Conservation (phyloP, 2,888 invertebrate genomes). For the Anthophora plumipes region DNA sequence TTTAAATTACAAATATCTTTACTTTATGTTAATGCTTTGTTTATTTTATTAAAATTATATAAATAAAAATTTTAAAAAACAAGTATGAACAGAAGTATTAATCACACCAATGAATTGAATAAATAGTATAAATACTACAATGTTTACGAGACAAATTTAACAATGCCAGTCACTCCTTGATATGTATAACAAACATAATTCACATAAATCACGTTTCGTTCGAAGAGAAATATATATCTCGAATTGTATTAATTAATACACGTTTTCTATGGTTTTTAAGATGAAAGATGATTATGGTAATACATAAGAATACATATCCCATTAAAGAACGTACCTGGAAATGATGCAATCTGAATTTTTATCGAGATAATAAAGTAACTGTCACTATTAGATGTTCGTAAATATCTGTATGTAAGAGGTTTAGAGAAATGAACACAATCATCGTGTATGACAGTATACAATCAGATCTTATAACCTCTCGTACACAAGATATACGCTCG, state of each 20-base stretch:
- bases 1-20: not conserved
- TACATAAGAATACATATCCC: not conserved
- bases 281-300: not conserved
- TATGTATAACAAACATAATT: slow-evolving; percentile 9
- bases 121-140: not conserved
- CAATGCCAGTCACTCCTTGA: not conserved
- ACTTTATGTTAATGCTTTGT: not conserved
- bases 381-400: slow-evolving; percentile 47
- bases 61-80: not conserved
- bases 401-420: slow-evolving; percentile 48
- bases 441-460: slow-evolving; percentile 38
- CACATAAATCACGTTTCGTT: slow-evolving; percentile 4
- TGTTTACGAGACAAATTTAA: slow-evolving; percentile 3
- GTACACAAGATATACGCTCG: slow-evolving; percentile 16
- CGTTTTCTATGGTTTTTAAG: not conserved
- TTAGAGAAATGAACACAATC: slow-evolving; percentile 41
- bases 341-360: slow-evolving; percentile 12
- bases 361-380: slow-evolving; percentile 30
- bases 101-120: not conserved
- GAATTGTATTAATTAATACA: not conserved
- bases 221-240: slow-evolving; percentile 3
- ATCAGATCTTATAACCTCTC: slow-evolving; percentile 53
- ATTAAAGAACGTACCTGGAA: not conserved
- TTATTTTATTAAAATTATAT: not conserved
- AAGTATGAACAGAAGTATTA: not conserved